Base-by-base conservation (phyloP, 2,797 vertebrate genomes). In the Heteromormyrus szaboi region DNA sequence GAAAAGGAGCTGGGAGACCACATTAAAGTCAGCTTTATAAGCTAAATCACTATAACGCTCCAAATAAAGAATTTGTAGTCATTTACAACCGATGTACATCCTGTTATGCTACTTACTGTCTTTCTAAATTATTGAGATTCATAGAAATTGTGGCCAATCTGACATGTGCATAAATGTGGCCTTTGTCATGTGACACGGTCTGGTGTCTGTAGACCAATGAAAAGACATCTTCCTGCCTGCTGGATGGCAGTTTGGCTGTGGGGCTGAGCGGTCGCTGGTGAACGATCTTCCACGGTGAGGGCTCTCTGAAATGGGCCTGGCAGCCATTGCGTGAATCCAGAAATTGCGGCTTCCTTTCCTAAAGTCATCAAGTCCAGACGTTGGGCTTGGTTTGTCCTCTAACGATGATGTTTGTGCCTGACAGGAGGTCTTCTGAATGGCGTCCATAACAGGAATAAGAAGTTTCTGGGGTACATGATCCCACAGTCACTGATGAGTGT, bases 401-500 rank as follows among this genome's bases (percentile, higher is more conserved):
- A 79, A 79, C 14, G 9, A 46, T 46, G n/a, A 46, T 50, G 19
- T 84, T 8, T 4, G 4, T 84, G n/a, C 81, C 19, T 41, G 33
- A 4, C 33, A 46, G 33, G 50, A 22, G 7, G 2, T 83, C 44
- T 22, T 19, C 72, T 79, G 14, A 79, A 19, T 19, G 37, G 37
- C 81, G 0, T 50, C 41, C n/a, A 84, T 84, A 84, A 48, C 46
- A 50, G 8, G 4, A 46, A 46, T 84, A 11, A 50, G 8, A 84
- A 46, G n/a, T 81, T 46, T 46, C 8, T 50, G 41, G 14, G 6
- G 44, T 84, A 25, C 3, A 11, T 50, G 2, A 44, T 5, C 76
- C 76, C 17, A 89, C 91, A 92, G 93, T 91, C 93, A 92, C 89
- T 92, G 94, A 95, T 94, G 92, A 93, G 91, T 91, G 91, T 89